Conservation (phyloP, 2,797 vertebrate species). For the Apogon hyalosoma region DNA sequence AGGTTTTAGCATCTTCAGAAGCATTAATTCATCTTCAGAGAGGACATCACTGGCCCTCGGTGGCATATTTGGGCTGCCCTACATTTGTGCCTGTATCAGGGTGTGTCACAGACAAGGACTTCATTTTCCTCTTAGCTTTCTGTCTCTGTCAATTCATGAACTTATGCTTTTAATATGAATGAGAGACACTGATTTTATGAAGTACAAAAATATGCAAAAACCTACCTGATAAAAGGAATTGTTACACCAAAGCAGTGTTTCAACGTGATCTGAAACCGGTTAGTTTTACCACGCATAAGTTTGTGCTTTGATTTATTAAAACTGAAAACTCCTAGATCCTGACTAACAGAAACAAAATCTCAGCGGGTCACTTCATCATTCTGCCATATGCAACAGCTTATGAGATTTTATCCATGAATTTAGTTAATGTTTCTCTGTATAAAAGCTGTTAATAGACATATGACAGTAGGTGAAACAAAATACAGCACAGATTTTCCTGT, state of each 20-base stretch:
- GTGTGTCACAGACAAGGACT: constrained; percentile 55
- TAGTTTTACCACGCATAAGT: constrained; percentile 1
- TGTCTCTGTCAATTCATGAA: constrained; percentile 20
- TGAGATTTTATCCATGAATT: not conserved
- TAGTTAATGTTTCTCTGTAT: too few species aligned
- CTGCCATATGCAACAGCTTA: not conserved
- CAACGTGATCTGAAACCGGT: constrained; percentile 3
- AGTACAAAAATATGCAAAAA: constrained; percentile 29
- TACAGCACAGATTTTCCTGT: too few species aligned
- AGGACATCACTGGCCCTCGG: constrained; percentile 24
- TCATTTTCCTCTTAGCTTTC: constrained; percentile 25
- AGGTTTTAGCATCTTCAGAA: constrained; percentile 19
- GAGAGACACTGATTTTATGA: constrained; percentile 36
- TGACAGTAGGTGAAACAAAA: too few species aligned
- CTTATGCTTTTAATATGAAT: constrained; percentile 25
- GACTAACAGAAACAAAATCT: not conserved
- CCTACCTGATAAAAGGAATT: constrained; percentile 27
- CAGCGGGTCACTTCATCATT: not conserved
- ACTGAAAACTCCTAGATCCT: not conserved
- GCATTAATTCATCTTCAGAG: constrained; percentile 37
- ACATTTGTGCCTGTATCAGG: constrained; percentile 48
- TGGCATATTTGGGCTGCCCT: constrained; percentile 57
- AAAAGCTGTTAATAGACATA: too few species aligned
- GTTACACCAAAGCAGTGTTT: constrained; percentile 3
- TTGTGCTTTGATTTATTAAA: constrained; percentile 20